A percentile compares a stretch with the other conserved stretches of the same genome.
These are phyloP conservation scores for Manis javanica DNA, from an alignment of 2,797 vertebrate species.

Conservation along the genomic window DNA sequence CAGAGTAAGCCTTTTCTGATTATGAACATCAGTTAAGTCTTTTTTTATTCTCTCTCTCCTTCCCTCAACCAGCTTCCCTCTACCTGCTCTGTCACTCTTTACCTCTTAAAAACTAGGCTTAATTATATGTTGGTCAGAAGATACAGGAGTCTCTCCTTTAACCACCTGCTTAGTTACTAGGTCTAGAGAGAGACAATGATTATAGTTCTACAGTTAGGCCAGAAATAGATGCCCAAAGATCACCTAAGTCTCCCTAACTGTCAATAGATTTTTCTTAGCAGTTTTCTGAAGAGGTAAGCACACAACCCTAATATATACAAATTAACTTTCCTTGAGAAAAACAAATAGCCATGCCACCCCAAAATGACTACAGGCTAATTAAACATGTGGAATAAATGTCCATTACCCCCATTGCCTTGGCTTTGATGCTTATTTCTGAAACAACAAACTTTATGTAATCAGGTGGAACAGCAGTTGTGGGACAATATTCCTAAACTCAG, in stretches of 20 bases:
- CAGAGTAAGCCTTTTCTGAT: neutral
- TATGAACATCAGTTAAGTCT: neutral
- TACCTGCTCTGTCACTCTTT: neutral
- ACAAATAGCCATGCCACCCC: neutral
- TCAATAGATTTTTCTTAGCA: neutral
- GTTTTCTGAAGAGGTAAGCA: neutral
- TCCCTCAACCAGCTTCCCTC: neutral
- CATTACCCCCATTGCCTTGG: neutral
- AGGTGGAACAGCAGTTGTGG: neutral
- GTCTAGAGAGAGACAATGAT: neutral
- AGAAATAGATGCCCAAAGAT: neutral
- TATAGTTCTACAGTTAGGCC: neutral
- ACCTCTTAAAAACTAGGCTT: neutral
- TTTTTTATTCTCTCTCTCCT: neutral
- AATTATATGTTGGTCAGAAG: neutral
- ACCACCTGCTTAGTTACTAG: neutral
- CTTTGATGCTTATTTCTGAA: neutral
- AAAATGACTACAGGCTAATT: neutral
- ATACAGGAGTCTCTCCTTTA: rapidly evolving
- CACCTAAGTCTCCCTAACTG: neutral
- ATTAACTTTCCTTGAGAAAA: neutral
- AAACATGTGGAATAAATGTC: neutral
- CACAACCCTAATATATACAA: neutral
- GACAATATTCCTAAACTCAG: neutral
- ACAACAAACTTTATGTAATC: neutral